phyloP scores from a whole-genome alignment of 2,113 vertebrate species.

The Mus pahari region DNA sequence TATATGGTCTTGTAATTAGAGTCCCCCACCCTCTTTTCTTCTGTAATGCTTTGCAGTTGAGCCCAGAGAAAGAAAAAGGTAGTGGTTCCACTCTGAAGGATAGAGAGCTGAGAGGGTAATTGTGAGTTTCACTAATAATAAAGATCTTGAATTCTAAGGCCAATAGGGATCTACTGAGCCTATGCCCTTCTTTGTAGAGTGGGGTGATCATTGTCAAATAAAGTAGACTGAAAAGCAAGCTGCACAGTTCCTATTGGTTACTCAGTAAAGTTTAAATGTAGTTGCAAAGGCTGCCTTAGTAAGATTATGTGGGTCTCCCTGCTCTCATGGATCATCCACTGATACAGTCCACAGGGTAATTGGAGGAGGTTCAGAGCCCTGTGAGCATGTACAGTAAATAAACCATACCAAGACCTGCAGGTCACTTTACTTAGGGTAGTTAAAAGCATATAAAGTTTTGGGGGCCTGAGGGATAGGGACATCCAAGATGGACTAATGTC shows the following conservation, averaged over 20 bases:
- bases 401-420: no score
- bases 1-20: not conserved
- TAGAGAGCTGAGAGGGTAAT: not conserved
- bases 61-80: not conserved
- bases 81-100: not conserved
- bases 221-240: slow-evolving; percentile 7
- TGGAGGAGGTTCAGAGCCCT: no score
- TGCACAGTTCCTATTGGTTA: not conserved
- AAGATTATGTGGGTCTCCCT: not conserved
- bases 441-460: no score
- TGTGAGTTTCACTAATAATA: not conserved
- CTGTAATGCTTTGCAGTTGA: not conserved
- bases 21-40: not conserved
- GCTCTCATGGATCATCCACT: no score
- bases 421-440: no score
- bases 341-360: no score
- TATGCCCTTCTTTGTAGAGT: not conserved
- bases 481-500: no score
- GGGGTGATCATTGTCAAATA: not conserved
- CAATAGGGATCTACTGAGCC: not conserved
- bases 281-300: not conserved
- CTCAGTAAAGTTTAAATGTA: slow-evolving; percentile 27
- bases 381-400: no score
- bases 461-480: no score
- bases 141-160: not conserved